Percentiles rank a stretch among this genome's conserved stretches.
Conservation (phyloP, 2,888 invertebrate species). For the Ochropleura plecta region DNA sequence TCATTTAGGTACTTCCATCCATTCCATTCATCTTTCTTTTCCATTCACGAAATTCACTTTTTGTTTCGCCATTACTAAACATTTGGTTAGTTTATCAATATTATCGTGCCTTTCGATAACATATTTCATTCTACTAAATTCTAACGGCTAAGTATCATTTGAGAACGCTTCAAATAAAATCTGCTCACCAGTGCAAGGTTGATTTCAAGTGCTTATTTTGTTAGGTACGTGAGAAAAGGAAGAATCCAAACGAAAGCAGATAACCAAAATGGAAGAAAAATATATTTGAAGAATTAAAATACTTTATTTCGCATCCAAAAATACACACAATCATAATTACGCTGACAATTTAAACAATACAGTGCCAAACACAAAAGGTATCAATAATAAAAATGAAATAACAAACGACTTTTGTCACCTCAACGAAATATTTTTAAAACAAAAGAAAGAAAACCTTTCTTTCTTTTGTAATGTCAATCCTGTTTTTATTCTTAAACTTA, state of each 20-base stretch:
- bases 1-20: too few relatives aligned
- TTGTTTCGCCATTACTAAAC: neutral
- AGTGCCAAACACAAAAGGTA: neutral
- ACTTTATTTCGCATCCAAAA: conserved; percentile 49
- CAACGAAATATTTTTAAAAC: conserved; percentile 29
- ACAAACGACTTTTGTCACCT: neutral
- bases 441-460: conserved; percentile 15
- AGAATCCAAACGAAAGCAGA: neutral
- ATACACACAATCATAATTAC: conserved; percentile 29
- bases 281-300: neutral
- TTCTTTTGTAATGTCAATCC: neutral
- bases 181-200: neutral
- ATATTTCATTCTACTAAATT: neutral
- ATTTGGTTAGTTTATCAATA: neutral
- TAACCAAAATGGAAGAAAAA: neutral
- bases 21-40: neutral
- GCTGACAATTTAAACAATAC: conserved; percentile 28
- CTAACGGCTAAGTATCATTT: neutral
- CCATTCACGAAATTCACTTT: neutral
- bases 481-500: neutral
- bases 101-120: neutral
- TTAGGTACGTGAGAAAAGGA: neutral
- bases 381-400: conserved; percentile 13
- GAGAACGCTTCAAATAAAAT: neutral
- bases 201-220: too few relatives aligned